Evolutionary conservation across 1,140 invertebrate genomes (phyloP).

Genomic region (Orius insidiosus): DNA sequence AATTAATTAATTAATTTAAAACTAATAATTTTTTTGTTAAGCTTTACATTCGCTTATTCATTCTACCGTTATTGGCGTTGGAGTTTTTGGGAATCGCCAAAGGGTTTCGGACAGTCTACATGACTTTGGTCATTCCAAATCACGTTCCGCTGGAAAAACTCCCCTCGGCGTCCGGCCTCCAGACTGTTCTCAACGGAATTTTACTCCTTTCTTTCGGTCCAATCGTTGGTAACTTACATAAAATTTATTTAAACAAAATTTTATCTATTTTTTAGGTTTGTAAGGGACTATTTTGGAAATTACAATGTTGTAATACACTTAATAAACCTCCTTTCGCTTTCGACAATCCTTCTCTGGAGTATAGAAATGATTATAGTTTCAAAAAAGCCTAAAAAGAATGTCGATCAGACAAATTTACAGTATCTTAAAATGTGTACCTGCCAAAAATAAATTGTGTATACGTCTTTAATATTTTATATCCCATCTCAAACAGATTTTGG

Average conservation of each 20-base stretch:
- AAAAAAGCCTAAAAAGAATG: not conserved
- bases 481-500: too few relatives aligned
- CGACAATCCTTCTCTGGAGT: slow-evolving; percentile 17
- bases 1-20: slow-evolving; percentile 24
- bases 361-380: slow-evolving; percentile 10
- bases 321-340: slow-evolving; percentile 14
- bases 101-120: slow-evolving; percentile 47
- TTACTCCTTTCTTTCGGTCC: slow-evolving; percentile 39
- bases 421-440: too few relatives aligned
- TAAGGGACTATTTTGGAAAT: slow-evolving; percentile 13
- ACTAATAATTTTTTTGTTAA: not conserved
- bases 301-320: slow-evolving; percentile 17
- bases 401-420: too few relatives aligned
- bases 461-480: too few relatives aligned
- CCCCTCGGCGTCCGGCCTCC: slow-evolving; percentile 41
- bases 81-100: slow-evolving; percentile 40
- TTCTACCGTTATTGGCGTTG: slow-evolving; percentile 24
- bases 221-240: slow-evolving; percentile 32
- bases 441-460: too few relatives aligned
- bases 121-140: slow-evolving; percentile 44
- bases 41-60: not conserved
- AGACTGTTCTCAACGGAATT: slow-evolving; percentile 36
- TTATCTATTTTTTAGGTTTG: slow-evolving; percentile 13
- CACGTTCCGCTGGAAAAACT: slow-evolving; percentile 44
- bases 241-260: not conserved